Conservation (phyloP, 2,797 vertebrate genomes). For the Mionectes olivaceus region DNA sequence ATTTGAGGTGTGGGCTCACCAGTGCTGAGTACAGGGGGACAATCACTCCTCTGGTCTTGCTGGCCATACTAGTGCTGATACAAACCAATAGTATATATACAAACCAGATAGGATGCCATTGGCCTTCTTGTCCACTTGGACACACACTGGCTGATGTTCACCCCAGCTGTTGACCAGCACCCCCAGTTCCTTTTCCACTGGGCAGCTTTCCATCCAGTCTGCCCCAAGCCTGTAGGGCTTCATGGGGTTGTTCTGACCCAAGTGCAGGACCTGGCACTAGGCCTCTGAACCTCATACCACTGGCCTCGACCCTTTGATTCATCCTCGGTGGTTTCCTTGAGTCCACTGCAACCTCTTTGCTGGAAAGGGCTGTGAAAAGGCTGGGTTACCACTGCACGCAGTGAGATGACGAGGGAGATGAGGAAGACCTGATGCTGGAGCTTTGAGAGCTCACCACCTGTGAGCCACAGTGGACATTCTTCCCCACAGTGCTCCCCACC, state of each 20-base stretch:
- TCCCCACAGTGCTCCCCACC: background rate
- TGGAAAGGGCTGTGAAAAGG: background rate
- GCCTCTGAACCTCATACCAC: background rate
- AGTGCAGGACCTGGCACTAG: background rate
- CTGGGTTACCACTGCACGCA: background rate
- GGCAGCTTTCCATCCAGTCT: background rate
- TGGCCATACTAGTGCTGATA: background rate
- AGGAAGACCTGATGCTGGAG: background rate
- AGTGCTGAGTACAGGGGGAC: background rate
- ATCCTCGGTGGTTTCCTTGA: fast-evolving
- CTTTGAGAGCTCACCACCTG: fast-evolving
- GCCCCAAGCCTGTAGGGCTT: background rate
- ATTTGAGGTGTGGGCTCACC: background rate
- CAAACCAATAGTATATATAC: no score
- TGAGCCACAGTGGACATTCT: background rate
- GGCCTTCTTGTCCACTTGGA: background rate
- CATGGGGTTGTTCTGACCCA: background rate
- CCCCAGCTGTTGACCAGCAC: background rate
- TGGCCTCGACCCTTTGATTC: background rate
- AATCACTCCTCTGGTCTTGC: background rate
- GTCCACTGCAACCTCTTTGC: background rate
- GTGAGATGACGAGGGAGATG: fast-evolving
- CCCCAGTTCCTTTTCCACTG: background rate
- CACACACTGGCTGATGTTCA: background rate
- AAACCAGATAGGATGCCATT: background rate